A percentile compares a stretch with the other conserved stretches of the same genome.
phyloP scores from a whole-genome alignment of 2,888 invertebrate species.

The Eupithecia pulchellata region DNA sequence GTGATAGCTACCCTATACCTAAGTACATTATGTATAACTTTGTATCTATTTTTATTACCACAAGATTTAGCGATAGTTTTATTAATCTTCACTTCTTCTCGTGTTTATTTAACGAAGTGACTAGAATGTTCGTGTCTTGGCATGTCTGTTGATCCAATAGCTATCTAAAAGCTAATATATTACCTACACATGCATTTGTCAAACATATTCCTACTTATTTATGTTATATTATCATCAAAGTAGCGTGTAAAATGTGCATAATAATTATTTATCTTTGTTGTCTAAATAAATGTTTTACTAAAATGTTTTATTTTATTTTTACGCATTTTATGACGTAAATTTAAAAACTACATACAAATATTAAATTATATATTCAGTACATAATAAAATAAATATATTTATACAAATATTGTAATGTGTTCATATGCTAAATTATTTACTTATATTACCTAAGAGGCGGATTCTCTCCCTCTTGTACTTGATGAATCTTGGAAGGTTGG shows the following conservation, averaged over 20 bases:
- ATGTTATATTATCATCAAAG: conserved; percentile 47
- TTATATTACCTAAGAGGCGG: conserved; percentile 55
- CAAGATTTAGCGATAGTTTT: background rate
- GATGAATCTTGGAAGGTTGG: conserved; percentile 89
- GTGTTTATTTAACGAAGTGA: background rate
- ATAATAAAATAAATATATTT: conserved; percentile 23
- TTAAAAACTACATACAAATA: conserved; percentile 23
- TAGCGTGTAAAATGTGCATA: conserved; percentile 44
- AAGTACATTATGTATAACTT: conserved; percentile 4
- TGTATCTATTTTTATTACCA: conserved; percentile 2
- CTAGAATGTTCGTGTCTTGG: background rate
- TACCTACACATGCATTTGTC: conserved; percentile 39
- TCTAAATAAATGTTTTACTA: conserved; percentile 62
- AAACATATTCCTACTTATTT: conserved; percentile 57
- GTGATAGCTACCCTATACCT: conserved; percentile 42
- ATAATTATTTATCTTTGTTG: conserved; percentile 56
- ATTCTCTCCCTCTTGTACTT: conserved; percentile 86
- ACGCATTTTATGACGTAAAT: no score
- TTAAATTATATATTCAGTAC: conserved; percentile 29
- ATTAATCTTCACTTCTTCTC: background rate
- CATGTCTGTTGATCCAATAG: conserved; percentile 11
- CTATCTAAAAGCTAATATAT: conserved; percentile 11
- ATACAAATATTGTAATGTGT: conserved; percentile 19
- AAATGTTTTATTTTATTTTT: conserved; percentile 22
- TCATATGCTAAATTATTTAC: conserved; percentile 31